Percentiles rank a stretch among this genome's conserved stretches.
Conservation (phyloP, 2,113 vertebrate species). For the Protobothrops mucrosquamatus region DNA sequence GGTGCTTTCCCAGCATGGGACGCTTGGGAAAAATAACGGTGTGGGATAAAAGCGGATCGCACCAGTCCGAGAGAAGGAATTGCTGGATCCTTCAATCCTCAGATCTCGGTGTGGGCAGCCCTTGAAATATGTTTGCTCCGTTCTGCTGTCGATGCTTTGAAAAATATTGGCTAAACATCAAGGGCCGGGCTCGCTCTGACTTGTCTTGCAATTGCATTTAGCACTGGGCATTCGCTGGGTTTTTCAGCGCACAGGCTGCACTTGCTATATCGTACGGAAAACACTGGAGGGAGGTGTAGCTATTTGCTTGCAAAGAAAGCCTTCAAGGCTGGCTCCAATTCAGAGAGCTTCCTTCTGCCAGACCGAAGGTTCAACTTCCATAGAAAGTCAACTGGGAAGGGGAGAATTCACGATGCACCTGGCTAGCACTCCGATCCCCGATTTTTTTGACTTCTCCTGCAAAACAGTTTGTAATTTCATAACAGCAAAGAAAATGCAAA, state of each 20-base stretch:
- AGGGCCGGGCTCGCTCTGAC: not conserved
- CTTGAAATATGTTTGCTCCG: not conserved
- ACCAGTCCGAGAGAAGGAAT: not conserved
- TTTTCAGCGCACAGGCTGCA: not conserved
- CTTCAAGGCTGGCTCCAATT: not conserved
- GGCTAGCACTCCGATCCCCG: not conserved
- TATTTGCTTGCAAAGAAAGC: not conserved
- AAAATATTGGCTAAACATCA: not conserved
- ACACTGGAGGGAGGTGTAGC: not conserved
- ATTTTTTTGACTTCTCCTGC: not conserved
- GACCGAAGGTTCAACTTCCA: not conserved
- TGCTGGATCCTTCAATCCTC: not conserved
- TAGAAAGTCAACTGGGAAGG: not conserved
- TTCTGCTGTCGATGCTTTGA: not conserved
- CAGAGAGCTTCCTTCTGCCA: not conserved
- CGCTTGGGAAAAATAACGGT: not conserved
- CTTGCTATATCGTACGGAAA: not conserved
- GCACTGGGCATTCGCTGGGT: not conserved
- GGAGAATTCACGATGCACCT: not conserved
- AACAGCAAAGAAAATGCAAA: not conserved
- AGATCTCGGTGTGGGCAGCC: not conserved
- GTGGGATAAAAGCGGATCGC: not conserved
- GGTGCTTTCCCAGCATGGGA: not conserved
- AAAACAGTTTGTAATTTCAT: not conserved
- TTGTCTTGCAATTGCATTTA: not conserved